Evolutionary conservation across 2,113 vertebrate species (phyloP).

Genomic region (Scophthalmus maximus): DNA sequence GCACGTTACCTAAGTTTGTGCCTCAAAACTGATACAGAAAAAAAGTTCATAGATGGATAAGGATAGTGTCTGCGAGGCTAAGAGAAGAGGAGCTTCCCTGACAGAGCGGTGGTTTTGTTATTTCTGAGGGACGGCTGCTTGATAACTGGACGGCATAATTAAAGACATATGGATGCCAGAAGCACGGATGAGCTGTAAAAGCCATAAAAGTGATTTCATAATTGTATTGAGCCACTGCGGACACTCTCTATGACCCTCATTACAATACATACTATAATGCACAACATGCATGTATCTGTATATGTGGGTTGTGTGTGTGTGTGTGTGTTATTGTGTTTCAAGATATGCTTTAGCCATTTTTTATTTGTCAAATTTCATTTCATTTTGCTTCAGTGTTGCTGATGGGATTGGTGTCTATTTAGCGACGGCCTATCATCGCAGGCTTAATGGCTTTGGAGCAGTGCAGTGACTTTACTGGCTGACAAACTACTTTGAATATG

Average conservation of each 20-base stretch:
- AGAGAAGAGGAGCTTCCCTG: neutral
- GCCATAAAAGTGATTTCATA: constrained; percentile 73
- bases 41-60: neutral
- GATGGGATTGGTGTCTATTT: constrained; percentile 63
- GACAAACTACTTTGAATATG: constrained; percentile 64
- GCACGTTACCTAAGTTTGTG: neutral
- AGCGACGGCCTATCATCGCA: constrained; percentile 56
- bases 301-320: neutral
- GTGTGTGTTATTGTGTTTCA: constrained; percentile 3
- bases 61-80: too few species aligned
- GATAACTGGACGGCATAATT: constrained; percentile 73
- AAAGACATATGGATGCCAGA: constrained; percentile 75
- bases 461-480: constrained; percentile 59
- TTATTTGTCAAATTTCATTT: constrained; percentile 52
- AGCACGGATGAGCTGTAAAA: constrained; percentile 76
- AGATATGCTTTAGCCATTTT: constrained; percentile 17
- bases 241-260: constrained; percentile 69
- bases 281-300: constrained; percentile 22
- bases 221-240: constrained; percentile 71
- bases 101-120: constrained; percentile 45
- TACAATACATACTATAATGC: constrained; percentile 32
- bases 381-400: constrained; percentile 55
- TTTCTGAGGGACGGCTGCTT: constrained; percentile 58
- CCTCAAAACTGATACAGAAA: neutral
- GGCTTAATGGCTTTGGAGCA: constrained; percentile 60